Evolutionary conservation across 1,140 invertebrate species (phyloP), one percentile per base, ranked within the genome.

Genomic region (Lerema accius): DNA sequence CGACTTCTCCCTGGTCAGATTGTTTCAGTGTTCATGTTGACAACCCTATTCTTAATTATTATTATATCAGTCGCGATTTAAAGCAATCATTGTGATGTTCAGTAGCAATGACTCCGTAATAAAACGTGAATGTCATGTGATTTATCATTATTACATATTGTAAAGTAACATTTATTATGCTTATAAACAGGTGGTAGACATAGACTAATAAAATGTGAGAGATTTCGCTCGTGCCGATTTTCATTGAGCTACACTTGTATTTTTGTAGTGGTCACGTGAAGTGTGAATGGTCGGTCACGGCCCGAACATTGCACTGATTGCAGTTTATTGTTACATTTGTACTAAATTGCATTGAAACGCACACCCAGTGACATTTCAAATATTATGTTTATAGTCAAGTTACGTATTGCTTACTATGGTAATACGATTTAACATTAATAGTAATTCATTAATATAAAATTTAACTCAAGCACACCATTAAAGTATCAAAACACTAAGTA

Each of bases 271-370:
- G 35, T 39, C 65, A 67, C 55, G 68, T 61, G 64, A 19, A 46
- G 61, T 16, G 49, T 58, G 65, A 65, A 65, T 65, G 69, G 42
- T 65, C 50, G 45, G 13, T 40, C 10, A 11, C 14, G 9, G 15
- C n/a, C 15, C 35, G 0, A 51, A 58, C 23, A 51, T 40, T 43
- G 51, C 53, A 55, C 50, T 40, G 28, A 50, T 39, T 35, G 32
- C 51, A 50, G 67, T 62, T 65, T 67, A 71, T 53, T 53, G 50
- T 53, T 46, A 59, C 69, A 15, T 67, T 53, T 53, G 17, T 53
- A 23, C 16, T 46, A 19, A 19, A 15, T 14, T 23, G 16, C 15
- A 53, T 23, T 53, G 35, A 37, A 53, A 39, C 37, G 60, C 53
- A 42, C 50, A 65, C 48, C 17, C 16, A 48, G 35, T 19, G 14